Conservation (phyloP, 2,797 vertebrate species). For the Amblyopsis hoosieri region DNA sequence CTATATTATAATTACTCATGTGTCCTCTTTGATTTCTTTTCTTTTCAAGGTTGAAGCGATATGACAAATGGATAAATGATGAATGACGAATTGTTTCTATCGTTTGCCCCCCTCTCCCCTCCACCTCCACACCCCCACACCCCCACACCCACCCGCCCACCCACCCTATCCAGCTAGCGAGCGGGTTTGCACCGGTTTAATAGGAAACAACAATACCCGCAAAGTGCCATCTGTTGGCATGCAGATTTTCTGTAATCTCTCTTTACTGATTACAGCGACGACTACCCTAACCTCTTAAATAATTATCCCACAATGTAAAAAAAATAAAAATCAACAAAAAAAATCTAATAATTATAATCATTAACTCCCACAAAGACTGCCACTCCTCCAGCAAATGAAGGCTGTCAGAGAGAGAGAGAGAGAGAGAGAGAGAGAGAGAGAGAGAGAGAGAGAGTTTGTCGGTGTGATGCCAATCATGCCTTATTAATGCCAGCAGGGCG, state of each 20-base stretch:
- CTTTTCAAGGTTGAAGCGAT: constrained; percentile 48
- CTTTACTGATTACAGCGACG: constrained; percentile 85
- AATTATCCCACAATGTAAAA: constrained; percentile 82
- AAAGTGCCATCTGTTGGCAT: constrained; percentile 82
- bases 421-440: constrained; percentile 40
- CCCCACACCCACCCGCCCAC: constrained; percentile 38
- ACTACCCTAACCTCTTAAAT: constrained; percentile 86
- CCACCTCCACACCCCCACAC: constrained; percentile 13
- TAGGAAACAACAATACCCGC: constrained; percentile 72
- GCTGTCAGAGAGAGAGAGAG: constrained; percentile 71
- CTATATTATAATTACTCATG: constrained; percentile 35
- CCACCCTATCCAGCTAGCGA: constrained; percentile 51
- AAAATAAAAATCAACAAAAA: constrained; percentile 64
- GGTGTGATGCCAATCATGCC: constrained; percentile 71
- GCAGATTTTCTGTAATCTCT: constrained; percentile 85
- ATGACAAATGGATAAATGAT: constrained; percentile 61
- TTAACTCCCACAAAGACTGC: constrained; percentile 85
- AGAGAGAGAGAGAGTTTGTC: constrained; percentile 36
- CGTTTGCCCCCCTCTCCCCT: constrained; percentile 61
- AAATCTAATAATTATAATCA: constrained; percentile 85
- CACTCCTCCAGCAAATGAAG: constrained; percentile 81
- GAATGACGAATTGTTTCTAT: constrained; percentile 68
- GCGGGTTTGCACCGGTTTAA: constrained; percentile 66
- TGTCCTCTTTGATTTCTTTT: constrained; percentile 23
- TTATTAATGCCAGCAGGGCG: constrained; percentile 71